Conservation (phyloP, 2,113 vertebrate genomes). For the Suricata suricatta region DNA sequence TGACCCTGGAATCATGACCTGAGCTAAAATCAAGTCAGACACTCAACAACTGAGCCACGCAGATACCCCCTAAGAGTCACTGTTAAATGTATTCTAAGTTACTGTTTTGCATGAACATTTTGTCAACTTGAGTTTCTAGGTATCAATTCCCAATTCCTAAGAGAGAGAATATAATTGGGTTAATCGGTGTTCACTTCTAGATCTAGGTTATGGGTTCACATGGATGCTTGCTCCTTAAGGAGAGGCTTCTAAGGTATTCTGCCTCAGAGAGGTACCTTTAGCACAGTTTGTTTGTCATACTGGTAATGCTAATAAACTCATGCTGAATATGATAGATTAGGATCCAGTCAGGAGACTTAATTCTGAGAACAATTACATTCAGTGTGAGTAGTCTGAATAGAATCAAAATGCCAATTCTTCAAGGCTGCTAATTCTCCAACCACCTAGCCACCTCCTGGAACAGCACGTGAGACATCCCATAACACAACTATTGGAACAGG, state of each 20-base stretch:
- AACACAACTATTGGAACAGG: fast-evolving
- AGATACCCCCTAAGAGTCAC: not conserved
- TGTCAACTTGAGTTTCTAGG: not conserved
- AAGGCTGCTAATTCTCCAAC: not conserved
- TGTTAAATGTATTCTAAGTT: not conserved
- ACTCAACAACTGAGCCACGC: too few relatives aligned
- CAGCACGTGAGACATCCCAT: too few relatives aligned
- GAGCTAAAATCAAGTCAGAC: too few relatives aligned
- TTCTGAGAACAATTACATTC: not conserved
- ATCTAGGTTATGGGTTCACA: not conserved
- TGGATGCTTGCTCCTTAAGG: not conserved
- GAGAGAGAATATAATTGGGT: not conserved
- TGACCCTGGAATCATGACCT: too few relatives aligned
- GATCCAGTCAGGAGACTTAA: not conserved
- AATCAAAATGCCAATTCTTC: not conserved
- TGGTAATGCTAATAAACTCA: not conserved
- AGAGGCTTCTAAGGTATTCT: not conserved
- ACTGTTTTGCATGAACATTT: not conserved
- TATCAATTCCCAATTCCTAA: not conserved
- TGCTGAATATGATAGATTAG: not conserved
- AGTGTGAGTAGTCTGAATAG: not conserved
- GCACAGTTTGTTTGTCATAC: not conserved
- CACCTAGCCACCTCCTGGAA: not conserved
- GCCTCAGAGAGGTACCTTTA: not conserved
- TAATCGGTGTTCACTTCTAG: not conserved